Evolutionary conservation across 2,888 invertebrate genomes (phyloP).

Genomic region (Ganaspis brasiliensis): DNA sequence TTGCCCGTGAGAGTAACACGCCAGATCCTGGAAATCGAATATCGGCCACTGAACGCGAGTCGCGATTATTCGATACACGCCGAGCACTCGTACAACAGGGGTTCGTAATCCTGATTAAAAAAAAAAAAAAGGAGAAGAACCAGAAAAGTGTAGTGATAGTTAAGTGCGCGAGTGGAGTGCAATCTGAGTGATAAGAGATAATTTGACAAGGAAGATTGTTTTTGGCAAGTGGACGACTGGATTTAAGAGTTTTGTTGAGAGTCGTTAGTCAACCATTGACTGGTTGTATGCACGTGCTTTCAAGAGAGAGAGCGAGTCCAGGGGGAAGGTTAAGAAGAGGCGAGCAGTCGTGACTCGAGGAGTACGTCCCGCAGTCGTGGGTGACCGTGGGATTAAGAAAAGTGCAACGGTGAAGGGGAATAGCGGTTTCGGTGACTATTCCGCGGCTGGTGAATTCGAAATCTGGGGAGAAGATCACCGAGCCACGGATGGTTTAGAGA

Average conservation of each 20-base stretch:
- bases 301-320: constrained; percentile 45
- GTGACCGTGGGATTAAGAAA: constrained; percentile 59
- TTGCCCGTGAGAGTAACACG: not conserved
- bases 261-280: constrained; percentile 46
- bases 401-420: constrained; percentile 78
- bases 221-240: not conserved
- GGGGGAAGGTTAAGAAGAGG: constrained; percentile 41
- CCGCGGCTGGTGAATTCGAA: constrained; percentile 79
- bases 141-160: not conserved
- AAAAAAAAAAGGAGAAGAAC: not conserved
- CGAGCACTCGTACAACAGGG: not conserved
- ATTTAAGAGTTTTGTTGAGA: not conserved
- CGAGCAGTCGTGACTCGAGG: constrained; percentile 54
- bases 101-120: not conserved
- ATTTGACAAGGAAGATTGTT: too few species aligned
- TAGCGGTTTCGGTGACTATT: constrained; percentile 79
- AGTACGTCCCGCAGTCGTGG: constrained; percentile 62
- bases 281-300: constrained; percentile 57
- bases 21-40: constrained; percentile 16
- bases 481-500: constrained; percentile 74
- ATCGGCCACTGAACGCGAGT: not conserved
- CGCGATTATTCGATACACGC: not conserved
- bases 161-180: not conserved
- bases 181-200: constrained; percentile 12
- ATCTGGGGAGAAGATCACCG: constrained; percentile 79